phyloP scores from a whole-genome alignment of 2,797 vertebrate species.

The Xenentodon cancila region DNA sequence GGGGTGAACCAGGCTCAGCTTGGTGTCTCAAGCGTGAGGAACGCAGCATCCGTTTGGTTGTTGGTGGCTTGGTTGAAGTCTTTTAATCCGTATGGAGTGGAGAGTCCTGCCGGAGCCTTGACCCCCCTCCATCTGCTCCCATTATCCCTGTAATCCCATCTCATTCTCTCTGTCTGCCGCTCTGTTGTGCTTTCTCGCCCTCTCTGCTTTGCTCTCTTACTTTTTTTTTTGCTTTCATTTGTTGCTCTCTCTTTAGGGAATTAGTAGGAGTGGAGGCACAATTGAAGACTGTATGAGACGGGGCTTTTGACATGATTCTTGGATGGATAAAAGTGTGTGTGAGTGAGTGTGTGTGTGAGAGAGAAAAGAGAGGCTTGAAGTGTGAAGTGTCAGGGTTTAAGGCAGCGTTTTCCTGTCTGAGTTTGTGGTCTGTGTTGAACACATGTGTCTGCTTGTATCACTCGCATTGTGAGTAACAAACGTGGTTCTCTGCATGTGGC shows the following conservation, averaged over 20 bases:
- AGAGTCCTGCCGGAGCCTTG: constrained; percentile 71
- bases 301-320: constrained; percentile 45
- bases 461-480: constrained; percentile 9
- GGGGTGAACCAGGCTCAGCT: constrained; percentile 16
- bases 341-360: not conserved
- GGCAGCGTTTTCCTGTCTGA: constrained; percentile 19
- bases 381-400: constrained; percentile 17
- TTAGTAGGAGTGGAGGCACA: constrained; percentile 56
- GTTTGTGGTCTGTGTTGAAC: constrained; percentile 12
- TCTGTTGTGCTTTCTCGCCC: constrained; percentile 8
- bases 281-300: constrained; percentile 40
- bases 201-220: constrained; percentile 40
- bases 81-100: constrained; percentile 76
- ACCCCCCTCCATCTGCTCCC: constrained; percentile 85
- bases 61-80: constrained; percentile 58
- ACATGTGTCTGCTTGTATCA: constrained; percentile 7
- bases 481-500: not conserved
- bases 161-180: constrained; percentile 74
- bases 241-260: constrained; percentile 65
- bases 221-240: constrained; percentile 47
- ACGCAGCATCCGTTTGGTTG: constrained; percentile 37
- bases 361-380: constrained; percentile 2
- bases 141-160: constrained; percentile 88
- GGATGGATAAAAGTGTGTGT: constrained; percentile 26
- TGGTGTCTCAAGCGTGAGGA: constrained; percentile 32